Evolutionary conservation across 2,797 vertebrate species (phyloP).

Genomic region (Alauda arvensis): DNA sequence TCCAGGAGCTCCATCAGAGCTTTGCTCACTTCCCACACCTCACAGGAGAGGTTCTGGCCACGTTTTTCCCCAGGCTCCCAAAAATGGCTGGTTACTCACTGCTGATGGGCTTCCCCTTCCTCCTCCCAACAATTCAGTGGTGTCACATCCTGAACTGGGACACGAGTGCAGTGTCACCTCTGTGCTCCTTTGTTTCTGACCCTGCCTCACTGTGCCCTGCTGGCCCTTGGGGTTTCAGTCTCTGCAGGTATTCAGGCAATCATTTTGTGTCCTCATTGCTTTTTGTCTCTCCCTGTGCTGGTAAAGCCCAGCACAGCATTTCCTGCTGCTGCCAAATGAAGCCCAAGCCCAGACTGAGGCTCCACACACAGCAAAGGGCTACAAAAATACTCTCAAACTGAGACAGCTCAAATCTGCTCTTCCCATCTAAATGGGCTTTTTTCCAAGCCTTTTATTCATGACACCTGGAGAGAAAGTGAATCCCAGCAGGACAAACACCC

Average conservation of each 20-base stretch:
- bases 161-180: constrained; percentile 1
- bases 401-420: neutral
- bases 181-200: neutral
- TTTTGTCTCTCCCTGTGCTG: neutral
- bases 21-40: neutral
- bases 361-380: neutral
- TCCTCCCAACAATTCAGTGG: neutral
- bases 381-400: neutral
- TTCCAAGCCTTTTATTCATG: neutral
- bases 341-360: neutral
- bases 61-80: neutral
- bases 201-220: accelerated
- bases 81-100: neutral
- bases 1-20: neutral
- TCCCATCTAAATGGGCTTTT: neutral
- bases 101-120: constrained; percentile 51
- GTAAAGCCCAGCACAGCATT: neutral
- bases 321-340: neutral
- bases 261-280: neutral
- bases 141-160: constrained; percentile 35
- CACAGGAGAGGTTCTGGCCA: neutral
- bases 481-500: neutral
- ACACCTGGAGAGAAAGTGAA: neutral
- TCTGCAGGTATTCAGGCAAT: neutral
- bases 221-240: accelerated